These are phyloP conservation scores for Tachystola acroxantha DNA, from an alignment of 2,888 invertebrate species.

Conservation along the genomic window DNA sequence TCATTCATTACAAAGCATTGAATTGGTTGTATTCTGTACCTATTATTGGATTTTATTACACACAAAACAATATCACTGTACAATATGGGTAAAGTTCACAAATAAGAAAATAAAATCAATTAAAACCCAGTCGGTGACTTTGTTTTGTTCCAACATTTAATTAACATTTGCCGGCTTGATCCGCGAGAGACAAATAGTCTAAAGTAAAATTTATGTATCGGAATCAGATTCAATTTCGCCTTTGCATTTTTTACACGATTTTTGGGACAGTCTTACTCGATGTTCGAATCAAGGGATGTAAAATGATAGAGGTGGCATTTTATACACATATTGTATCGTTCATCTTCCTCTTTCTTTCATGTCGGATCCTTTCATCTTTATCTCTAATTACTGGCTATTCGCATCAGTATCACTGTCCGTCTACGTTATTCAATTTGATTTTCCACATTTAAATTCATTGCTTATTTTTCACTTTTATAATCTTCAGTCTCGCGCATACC, in stretches of 20 bases:
- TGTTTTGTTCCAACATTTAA: slow-evolving; percentile 66
- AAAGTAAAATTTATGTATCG: slow-evolving; percentile 77
- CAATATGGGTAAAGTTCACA: neutral
- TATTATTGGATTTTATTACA: slow-evolving; percentile 47
- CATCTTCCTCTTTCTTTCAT: no score
- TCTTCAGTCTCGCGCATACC: no score
- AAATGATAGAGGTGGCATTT: slow-evolving; percentile 43
- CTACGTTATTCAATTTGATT: no score
- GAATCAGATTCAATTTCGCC: slow-evolving; percentile 76
- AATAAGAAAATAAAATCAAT: slow-evolving; percentile 50
- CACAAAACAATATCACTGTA: slow-evolving; percentile 7
- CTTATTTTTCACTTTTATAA: no score
- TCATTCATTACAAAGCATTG: slow-evolving; percentile 59
- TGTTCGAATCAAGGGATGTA: slow-evolving; percentile 35
- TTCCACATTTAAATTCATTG: no score
- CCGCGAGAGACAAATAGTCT: slow-evolving; percentile 72
- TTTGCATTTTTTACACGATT: slow-evolving; percentile 73
- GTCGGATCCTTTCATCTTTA: no score
- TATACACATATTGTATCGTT: no score
- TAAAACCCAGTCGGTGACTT: slow-evolving; percentile 57
- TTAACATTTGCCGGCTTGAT: slow-evolving; percentile 70
- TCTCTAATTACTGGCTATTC: no score
- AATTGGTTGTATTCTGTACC: slow-evolving; percentile 45
- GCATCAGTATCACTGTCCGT: no score
- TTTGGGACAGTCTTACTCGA: slow-evolving; percentile 54